These are phyloP conservation scores for Drosophila takahashii DNA, from an alignment of 1,140 invertebrate genomes.

Conservation along the genomic window DNA sequence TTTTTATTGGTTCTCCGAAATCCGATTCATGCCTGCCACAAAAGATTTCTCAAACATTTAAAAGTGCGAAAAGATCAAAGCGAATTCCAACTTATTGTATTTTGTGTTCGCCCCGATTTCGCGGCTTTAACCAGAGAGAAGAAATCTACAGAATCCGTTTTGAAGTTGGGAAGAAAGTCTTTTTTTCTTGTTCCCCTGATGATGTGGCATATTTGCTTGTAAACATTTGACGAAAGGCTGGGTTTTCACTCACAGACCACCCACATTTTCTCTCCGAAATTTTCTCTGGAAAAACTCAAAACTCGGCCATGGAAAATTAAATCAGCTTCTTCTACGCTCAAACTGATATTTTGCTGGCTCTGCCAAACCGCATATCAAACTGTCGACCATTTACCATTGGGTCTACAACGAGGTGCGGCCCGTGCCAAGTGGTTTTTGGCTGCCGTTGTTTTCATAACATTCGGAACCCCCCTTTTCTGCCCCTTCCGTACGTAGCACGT, in stretches of 20 bases:
- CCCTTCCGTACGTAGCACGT: conserved; percentile 11
- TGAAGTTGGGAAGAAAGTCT: background rate
- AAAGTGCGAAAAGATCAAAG: conserved; percentile 83
- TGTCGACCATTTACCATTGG: conserved; percentile 78
- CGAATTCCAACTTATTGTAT: conserved; percentile 79
- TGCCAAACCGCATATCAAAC: conserved; percentile 82
- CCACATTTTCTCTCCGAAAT: conserved; percentile 18
- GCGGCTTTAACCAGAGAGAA: conserved; percentile 54
- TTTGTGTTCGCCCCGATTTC: conserved; percentile 3
- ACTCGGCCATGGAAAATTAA: conserved; percentile 74
- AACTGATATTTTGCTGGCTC: conserved; percentile 80
- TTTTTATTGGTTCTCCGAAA: conserved; percentile 82
- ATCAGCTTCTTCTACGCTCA: conserved; percentile 54
- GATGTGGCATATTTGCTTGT: conserved; percentile 81
- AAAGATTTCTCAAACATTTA: conserved; percentile 82
- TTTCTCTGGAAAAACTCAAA: conserved; percentile 5
- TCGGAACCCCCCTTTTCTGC: background rate
- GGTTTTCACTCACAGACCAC: conserved; percentile 33
- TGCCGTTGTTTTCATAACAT: conserved; percentile 80
- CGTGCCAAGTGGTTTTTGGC: conserved; percentile 80
- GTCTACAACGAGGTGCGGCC: conserved; percentile 72
- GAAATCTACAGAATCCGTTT: conserved; percentile 54
- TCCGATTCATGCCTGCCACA: conserved; percentile 80
- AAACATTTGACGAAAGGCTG: conserved; percentile 76
- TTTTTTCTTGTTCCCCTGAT: conserved; percentile 39